A percentile compares a stretch with the other conserved stretches of the same genome.
Evolutionary conservation across 2,113 vertebrate genomes (phyloP).

Genomic region (Spea bombifrons): DNA sequence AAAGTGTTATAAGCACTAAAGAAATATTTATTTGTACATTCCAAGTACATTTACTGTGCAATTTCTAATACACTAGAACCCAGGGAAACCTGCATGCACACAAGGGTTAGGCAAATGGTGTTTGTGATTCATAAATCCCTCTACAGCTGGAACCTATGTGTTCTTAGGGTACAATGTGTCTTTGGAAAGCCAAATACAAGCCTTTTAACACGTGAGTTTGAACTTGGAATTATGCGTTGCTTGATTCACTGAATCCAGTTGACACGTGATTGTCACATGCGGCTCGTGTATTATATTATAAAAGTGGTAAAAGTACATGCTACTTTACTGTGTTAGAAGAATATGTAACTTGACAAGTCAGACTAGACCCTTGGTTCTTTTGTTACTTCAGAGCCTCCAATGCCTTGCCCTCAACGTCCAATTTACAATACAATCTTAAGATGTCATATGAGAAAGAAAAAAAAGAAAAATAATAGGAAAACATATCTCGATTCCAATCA

Average conservation of each 20-base stretch:
- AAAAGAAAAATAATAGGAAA: conserved; percentile 32
- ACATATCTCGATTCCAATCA: conserved; percentile 35
- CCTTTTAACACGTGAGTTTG: not conserved
- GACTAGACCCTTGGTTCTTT: conserved; percentile 22
- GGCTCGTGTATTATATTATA: not conserved
- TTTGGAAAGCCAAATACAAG: too few species aligned
- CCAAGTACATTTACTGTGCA: too few species aligned
- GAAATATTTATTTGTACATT: too few species aligned
- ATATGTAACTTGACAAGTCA: conserved; percentile 12
- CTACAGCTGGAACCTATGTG: too few species aligned
- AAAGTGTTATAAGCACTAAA: too few species aligned
- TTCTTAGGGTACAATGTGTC: too few species aligned
- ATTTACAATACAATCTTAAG: conserved; percentile 32
- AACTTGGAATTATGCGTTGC: not conserved
- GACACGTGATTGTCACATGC: not conserved
- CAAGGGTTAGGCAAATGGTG: too few species aligned
- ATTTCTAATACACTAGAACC: too few species aligned
- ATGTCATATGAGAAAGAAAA: conserved; percentile 28
- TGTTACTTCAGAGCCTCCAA: conserved; percentile 16
- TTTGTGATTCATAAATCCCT: too few species aligned
- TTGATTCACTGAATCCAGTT: not conserved
- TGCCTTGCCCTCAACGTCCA: conserved; percentile 26
- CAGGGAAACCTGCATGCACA: too few species aligned
- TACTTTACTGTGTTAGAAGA: conserved; percentile 1
- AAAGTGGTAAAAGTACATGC: conserved; percentile 2